Conservation (phyloP, 2,888 invertebrate species). For the Mythimna loreyi region DNA sequence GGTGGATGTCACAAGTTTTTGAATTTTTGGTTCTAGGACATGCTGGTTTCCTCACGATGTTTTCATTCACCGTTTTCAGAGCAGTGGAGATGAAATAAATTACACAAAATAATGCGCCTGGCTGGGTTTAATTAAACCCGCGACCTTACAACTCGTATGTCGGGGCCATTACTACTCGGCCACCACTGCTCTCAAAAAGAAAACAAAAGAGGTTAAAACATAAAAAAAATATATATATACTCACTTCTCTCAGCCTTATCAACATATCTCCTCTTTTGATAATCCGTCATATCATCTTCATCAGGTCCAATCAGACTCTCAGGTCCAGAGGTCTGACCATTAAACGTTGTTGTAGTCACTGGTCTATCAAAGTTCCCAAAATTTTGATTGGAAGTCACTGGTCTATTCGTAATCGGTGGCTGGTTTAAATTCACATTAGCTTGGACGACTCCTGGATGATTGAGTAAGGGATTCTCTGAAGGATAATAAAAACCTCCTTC, state of each 20-base stretch:
- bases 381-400: conserved; percentile 62
- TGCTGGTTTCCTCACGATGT: too few species aligned
- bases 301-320: conserved; percentile 77
- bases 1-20: too few species aligned
- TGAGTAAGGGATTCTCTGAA: conserved; percentile 64
- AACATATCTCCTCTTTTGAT: conserved; percentile 75
- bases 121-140: too few species aligned
- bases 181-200: too few species aligned
- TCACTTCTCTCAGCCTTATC: conserved; percentile 82
- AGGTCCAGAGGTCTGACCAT: conserved; percentile 58
- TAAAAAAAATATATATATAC: conserved; percentile 62
- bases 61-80: too few species aligned
- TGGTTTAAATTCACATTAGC: conserved; percentile 70
- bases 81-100: too few species aligned
- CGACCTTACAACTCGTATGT: too few species aligned
- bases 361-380: conserved; percentile 20
- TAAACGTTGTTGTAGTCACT: background rate
- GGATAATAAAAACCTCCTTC: conserved; percentile 41
- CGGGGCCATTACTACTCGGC: too few species aligned
- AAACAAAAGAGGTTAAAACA: too few species aligned
- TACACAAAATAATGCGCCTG: too few species aligned
- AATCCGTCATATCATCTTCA: conserved; percentile 80
- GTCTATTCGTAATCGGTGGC: conserved; percentile 83
- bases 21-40: too few species aligned
- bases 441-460: conserved; percentile 80